These are phyloP conservation scores for Campoletis raptor DNA, from an alignment of 2,888 invertebrate genomes.

Conservation along the genomic window DNA sequence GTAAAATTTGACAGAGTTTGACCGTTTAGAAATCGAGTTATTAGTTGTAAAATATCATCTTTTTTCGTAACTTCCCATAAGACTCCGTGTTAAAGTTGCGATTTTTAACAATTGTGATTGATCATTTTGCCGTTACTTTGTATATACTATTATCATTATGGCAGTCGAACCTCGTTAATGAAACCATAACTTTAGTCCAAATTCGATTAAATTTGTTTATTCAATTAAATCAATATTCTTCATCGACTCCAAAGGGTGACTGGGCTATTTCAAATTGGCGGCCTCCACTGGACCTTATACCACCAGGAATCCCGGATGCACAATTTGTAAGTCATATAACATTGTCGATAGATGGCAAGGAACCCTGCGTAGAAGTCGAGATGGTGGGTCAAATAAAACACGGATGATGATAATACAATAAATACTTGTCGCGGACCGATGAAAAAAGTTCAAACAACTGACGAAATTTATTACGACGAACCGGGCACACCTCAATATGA, in stretches of 20 bases:
- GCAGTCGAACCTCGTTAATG: too few relatives aligned
- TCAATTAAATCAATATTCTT: background rate
- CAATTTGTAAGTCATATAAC: background rate
- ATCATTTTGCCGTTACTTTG: too few relatives aligned
- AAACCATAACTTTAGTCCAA: background rate
- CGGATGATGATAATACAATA: background rate
- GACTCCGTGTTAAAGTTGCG: too few relatives aligned
- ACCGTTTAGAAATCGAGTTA: too few relatives aligned
- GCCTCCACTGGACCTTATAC: constrained; percentile 45
- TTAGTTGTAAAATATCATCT: too few relatives aligned
- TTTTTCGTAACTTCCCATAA: too few relatives aligned
- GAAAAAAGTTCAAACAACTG: background rate
- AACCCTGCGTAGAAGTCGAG: constrained; percentile 45
- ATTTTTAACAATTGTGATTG: too few relatives aligned
- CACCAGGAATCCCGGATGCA: constrained; percentile 63
- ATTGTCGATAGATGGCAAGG: constrained; percentile 56
- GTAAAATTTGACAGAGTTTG: too few relatives aligned
- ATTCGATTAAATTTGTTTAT: background rate
- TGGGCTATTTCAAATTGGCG: constrained; percentile 49
- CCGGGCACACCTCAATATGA: background rate
- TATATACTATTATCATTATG: too few relatives aligned
- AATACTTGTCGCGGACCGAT: background rate
- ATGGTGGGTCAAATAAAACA: constrained; percentile 41
- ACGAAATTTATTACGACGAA: background rate
- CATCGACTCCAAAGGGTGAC: constrained; percentile 51